A percentile compares a stretch with the other conserved stretches of the same genome.
These are phyloP conservation scores for Sapajus apella DNA, from an alignment of 2,113 vertebrate genomes.

Conservation along the genomic window DNA sequence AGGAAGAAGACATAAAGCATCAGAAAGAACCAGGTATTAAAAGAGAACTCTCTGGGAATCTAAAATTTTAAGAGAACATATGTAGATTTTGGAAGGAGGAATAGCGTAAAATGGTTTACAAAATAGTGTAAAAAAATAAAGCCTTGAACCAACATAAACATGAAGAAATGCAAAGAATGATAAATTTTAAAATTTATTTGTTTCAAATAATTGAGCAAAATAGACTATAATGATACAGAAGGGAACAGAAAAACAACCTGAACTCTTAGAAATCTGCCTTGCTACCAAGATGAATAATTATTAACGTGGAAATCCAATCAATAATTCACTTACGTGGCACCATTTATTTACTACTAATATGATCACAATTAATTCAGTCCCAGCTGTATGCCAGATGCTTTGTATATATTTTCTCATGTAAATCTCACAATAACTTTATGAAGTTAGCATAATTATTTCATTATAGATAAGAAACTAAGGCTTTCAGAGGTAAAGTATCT, in stretches of 20 bases:
- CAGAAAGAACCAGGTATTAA: background rate
- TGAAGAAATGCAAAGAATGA: background rate
- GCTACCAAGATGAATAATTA: background rate
- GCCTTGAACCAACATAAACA: background rate
- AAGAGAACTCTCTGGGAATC: background rate
- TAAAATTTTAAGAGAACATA: background rate
- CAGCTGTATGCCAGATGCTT: background rate
- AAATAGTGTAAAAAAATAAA: background rate
- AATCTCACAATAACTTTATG: background rate
- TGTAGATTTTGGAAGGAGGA: background rate
- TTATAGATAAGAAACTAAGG: slow-evolving; percentile 2
- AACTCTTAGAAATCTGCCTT: background rate
- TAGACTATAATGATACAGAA: background rate
- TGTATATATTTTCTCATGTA: slow-evolving; percentile 15
- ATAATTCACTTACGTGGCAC: background rate
- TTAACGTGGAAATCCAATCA: background rate
- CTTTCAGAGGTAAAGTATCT: background rate
- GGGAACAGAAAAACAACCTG: background rate
- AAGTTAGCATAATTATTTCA: background rate
- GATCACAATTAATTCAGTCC: background rate
- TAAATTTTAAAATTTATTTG: background rate
- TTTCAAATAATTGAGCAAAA: slow-evolving; percentile 18
- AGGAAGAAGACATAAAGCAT: background rate
- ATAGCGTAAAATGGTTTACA: background rate
- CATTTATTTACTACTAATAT: background rate